These are phyloP conservation scores for Leucoptera coffeella DNA, from an alignment of 2,888 invertebrate species.

Conservation along the genomic window DNA sequence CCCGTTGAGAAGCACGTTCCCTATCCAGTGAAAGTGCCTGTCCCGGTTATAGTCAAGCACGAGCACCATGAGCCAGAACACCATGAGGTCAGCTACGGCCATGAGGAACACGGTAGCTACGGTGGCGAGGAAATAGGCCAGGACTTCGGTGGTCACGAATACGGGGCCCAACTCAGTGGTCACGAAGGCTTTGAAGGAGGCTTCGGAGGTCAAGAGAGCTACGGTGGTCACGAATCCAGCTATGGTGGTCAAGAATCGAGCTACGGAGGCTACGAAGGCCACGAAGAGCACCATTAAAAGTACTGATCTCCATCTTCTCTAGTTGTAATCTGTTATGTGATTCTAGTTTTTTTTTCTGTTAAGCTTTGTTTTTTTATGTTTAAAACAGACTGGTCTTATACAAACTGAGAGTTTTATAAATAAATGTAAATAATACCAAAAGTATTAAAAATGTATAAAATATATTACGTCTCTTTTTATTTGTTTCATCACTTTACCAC, in stretches of 20 bases:
- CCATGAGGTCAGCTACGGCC: slow-evolving; percentile 5
- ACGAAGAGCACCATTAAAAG: slow-evolving; percentile 10
- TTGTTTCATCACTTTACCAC: neutral
- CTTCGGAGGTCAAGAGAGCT: slow-evolving; percentile 4
- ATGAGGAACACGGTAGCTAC: slow-evolving; percentile 4
- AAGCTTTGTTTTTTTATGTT: slow-evolving; percentile 20
- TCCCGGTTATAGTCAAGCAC: slow-evolving; percentile 54
- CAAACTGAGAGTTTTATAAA: too few species aligned
- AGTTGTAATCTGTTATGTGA: slow-evolving; percentile 40
- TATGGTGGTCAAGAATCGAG: too few species aligned
- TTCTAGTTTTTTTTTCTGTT: slow-evolving; percentile 31
- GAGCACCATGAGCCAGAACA: slow-evolving; percentile 16
- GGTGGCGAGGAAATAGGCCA: slow-evolving; percentile 2
- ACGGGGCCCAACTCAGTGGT: slow-evolving; percentile 5
- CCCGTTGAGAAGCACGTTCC: slow-evolving; percentile 63
- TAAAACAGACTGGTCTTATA: slow-evolving; percentile 28
- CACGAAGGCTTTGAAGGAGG: slow-evolving; percentile 4
- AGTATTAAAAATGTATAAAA: slow-evolving; percentile 29
- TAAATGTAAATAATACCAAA: slow-evolving; percentile 35
- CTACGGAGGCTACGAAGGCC: slow-evolving; percentile 7
- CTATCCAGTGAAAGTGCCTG: slow-evolving; percentile 64
- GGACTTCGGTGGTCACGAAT: slow-evolving; percentile 12
- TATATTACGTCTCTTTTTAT: neutral
- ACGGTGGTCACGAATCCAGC: slow-evolving; percentile 5
- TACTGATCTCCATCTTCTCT: slow-evolving; percentile 36